Base-by-base conservation (phyloP, 2,113 vertebrate species). In the Ondatra zibethicus region DNA sequence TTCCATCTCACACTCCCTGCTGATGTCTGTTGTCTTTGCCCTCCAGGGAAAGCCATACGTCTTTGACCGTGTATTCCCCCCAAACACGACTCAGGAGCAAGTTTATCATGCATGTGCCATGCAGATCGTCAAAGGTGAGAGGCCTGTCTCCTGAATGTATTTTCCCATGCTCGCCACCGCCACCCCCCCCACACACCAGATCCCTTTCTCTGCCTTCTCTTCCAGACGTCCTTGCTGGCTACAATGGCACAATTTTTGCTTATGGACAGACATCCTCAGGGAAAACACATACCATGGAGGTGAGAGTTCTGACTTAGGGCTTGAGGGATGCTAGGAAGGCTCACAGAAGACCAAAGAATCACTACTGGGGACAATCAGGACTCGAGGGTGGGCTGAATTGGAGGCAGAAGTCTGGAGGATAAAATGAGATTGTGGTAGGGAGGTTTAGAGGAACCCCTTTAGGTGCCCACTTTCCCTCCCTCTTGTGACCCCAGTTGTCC, bases 201-300 rank as follows among this genome's bases (percentile, higher is more conserved):
- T 36, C 23, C 89, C 21, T 84, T 93, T 89, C 39, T 94, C 78
- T 27, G 13, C 39, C 29, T 3, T 97, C 68, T 97, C 88, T 96
- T 97, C 45, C 92, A 99, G 99, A 99, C 96, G 99, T 99, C 73
- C 98, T 99, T 95, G 99, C 98, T 1, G 99, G 99, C 90, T 99
- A 99, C 97, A 99, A 99, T 25, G 99, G 99, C 70, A 99, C 99
- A 85, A 99, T 99, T 96, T 99, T 99, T 95, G 99, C 99, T 96
- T 99, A 99, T 29, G 99, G 99, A 96, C 99, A 99, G 98, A 99
- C 99, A 0, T 99, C 99, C 12, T 99, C 99, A 6, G 99, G 99
- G 97, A 99, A 99, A 98, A 99, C 99, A 84, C 99, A 99, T 98
- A 99, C 99, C 72, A 99, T 99, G 99, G 99, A 99, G 99, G 99